These are phyloP conservation scores for Tryphoninae sp. DNA, from an alignment of 2,888 invertebrate genomes.

Conservation along the genomic window DNA sequence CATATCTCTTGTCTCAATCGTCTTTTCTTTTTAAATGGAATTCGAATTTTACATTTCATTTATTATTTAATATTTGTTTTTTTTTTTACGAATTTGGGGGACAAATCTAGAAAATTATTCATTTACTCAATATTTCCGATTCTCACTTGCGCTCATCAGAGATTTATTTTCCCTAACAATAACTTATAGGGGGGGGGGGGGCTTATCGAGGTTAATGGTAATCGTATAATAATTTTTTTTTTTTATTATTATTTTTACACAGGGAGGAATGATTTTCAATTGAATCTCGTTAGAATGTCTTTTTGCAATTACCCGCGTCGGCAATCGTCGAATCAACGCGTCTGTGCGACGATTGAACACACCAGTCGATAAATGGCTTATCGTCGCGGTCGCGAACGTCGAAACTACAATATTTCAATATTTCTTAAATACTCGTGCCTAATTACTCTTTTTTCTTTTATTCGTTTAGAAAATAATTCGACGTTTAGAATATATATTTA, in stretches of 20 bases:
- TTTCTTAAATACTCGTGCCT: constrained; percentile 7
- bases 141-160: background rate
- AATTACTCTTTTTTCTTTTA: constrained; percentile 34
- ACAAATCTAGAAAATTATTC: constrained; percentile 12
- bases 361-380: constrained; percentile 22
- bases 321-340: background rate
- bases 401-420: background rate
- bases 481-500: constrained; percentile 61
- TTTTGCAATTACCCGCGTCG: constrained; percentile 18
- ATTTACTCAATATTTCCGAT: constrained; percentile 10
- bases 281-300: constrained; percentile 45
- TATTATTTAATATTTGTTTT: background rate
- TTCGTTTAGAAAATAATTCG: constrained; percentile 61
- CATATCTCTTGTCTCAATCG: background rate
- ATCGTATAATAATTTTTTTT: constrained; percentile 42
- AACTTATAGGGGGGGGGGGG: constrained; percentile 56
- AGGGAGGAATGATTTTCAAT: constrained; percentile 60
- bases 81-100: background rate
- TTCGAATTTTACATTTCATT: constrained; percentile 12
- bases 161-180: constrained; percentile 32
- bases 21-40: background rate
- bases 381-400: constrained; percentile 10
- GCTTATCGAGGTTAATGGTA: constrained; percentile 64
- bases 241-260: constrained; percentile 42
- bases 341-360: background rate